These are phyloP conservation scores for Puffinus mauretanicus DNA, from an alignment of 2,113 vertebrate species.

Conservation along the genomic window DNA sequence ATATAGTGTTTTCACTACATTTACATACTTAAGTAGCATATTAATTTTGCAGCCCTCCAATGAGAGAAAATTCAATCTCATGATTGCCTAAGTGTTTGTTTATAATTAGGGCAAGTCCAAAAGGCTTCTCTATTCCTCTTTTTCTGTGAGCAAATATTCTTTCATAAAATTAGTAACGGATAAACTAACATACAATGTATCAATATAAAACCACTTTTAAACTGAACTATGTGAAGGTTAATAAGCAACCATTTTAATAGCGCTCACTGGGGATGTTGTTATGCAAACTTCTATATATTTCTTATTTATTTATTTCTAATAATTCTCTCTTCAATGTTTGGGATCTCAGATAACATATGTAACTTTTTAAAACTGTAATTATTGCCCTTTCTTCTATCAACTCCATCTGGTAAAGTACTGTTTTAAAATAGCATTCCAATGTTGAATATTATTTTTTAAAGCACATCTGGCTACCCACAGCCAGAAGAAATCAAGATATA, in stretches of 20 bases:
- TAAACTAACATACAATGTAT: not conserved
- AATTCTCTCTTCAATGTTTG: not conserved
- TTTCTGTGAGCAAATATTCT: not conserved
- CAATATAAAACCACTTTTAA: not conserved
- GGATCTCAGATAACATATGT: not conserved
- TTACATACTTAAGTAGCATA: slow-evolving; percentile 28
- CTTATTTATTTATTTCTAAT: not conserved
- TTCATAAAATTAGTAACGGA: not conserved
- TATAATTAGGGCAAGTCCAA: slow-evolving; percentile 35
- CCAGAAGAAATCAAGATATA: not conserved
- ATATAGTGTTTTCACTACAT: slow-evolving; percentile 24
- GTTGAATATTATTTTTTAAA: not conserved
- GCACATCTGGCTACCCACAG: not conserved
- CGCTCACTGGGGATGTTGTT: not conserved
- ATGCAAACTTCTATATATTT: not conserved
- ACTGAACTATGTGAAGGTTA: not conserved
- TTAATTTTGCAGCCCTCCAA: slow-evolving; percentile 48
- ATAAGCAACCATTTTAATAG: not conserved
- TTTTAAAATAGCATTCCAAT: not conserved
- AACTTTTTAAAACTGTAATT: not conserved
- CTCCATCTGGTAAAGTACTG: not conserved
- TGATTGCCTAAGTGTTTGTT: slow-evolving; percentile 40
- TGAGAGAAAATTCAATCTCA: slow-evolving; percentile 14
- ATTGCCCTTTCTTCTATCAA: not conserved
- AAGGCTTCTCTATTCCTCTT: not conserved